Evolutionary conservation across 2,888 invertebrate genomes (phyloP).

Genomic region (Sepioteuthis lessoniana): DNA sequence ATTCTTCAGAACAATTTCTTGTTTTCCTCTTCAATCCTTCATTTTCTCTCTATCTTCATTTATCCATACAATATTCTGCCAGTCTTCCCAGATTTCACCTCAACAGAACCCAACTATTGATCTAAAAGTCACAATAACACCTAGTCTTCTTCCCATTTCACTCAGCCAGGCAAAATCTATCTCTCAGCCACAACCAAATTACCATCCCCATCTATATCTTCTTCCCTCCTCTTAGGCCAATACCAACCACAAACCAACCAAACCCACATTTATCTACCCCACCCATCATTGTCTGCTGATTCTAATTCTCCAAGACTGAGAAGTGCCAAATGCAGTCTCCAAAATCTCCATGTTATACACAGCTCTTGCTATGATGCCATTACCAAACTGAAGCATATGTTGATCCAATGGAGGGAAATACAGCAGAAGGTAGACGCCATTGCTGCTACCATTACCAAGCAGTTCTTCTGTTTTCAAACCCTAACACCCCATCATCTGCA

Average conservation of each 20-base stretch:
- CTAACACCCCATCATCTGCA: neutral
- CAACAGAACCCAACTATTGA: neutral
- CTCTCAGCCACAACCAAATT: neutral
- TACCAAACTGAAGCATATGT: neutral
- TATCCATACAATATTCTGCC: neutral
- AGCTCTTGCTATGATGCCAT: neutral
- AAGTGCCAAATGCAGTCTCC: constrained; percentile 2
- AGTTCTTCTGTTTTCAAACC: neutral
- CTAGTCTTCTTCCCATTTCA: neutral
- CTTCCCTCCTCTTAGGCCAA: neutral
- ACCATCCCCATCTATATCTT: neutral
- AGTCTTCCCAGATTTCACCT: neutral
- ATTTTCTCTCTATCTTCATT: neutral
- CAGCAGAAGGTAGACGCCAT: neutral
- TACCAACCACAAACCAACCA: neutral
- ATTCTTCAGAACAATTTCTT: neutral
- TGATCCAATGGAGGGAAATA: neutral
- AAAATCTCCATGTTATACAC: too few relatives aligned
- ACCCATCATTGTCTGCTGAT: neutral
- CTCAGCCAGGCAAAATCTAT: neutral
- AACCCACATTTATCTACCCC: neutral
- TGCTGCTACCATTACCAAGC: neutral
- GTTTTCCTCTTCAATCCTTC: neutral
- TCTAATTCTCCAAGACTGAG: neutral
- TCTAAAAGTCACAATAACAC: neutral